These are phyloP conservation scores for Cenopis cana DNA, from an alignment of 2,888 invertebrate species.

Conservation along the genomic window DNA sequence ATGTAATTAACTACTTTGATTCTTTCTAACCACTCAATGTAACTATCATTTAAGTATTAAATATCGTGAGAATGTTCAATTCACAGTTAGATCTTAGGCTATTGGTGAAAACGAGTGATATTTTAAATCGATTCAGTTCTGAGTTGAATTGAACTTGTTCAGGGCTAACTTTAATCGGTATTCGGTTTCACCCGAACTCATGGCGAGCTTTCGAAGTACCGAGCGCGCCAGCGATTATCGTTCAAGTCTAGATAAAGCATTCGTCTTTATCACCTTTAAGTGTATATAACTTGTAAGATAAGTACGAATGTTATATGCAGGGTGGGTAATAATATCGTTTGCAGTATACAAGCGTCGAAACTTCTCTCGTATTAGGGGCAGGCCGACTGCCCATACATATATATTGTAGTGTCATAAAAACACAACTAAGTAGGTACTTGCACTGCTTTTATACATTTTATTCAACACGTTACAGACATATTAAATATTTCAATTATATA, in stretches of 20 bases:
- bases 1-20: no score
- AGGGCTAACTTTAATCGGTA: slow-evolving; percentile 6
- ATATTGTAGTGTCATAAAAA: no score
- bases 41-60: neutral
- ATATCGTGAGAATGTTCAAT: neutral
- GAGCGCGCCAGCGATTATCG: neutral
- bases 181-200: neutral
- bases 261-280: neutral
- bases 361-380: neutral
- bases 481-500: no score
- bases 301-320: neutral
- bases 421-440: no score
- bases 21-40: no score
- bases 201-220: neutral
- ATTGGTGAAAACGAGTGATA: slow-evolving; percentile 8
- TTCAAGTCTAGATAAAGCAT: neutral
- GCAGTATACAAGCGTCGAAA: neutral
- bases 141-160: slow-evolving; percentile 6
- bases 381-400: no score
- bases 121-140: slow-evolving; percentile 14
- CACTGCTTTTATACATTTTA: no score
- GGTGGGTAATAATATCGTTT: neutral
- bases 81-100: neutral
- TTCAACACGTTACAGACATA: no score
- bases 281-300: neutral